Base-by-base conservation (phyloP, 1,140 invertebrate species). In the Drosophila ironensis region DNA sequence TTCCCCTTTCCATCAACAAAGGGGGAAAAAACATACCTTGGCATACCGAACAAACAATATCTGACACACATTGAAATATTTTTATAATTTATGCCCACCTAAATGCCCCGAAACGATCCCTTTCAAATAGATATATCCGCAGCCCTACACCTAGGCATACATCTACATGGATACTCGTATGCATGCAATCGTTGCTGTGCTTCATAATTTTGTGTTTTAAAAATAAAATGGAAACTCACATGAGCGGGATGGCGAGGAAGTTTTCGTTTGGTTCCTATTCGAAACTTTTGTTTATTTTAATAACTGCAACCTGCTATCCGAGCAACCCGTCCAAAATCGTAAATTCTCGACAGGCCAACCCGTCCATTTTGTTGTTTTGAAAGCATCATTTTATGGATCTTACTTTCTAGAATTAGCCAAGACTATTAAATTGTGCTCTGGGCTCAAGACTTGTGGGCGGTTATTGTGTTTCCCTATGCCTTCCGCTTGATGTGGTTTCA, bases 71-170 rank as follows among this genome's bases (percentile, higher is more conserved):
- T 77, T 81, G 56, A 66, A 87, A 80, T 86, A 75, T 86, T 87
- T 87, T 75, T 87, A 86, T 87, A 87, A 87, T 87, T 87, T 86
- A 86, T 86, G 75, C 67, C 50, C 46, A 87, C 80, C 70, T 86
- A 74, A 52, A 47, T 60, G 66, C 59, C 53, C 47, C 56, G 48
- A 20, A 48, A 30, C 22, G 40, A 24, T 52, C 72, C 74, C 74
- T 72, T 80, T 57, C 53, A 80, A 74, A 69, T 78, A 69, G 28
- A 53, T 48, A 57, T 41, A 72, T 56, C 48, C 40, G 48, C 41
- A 67, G 64, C 16, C 64, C 28, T 35, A 17, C 63, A 63, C 27
- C 63, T 59, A 35, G 54, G 24, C 14, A 7, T 44, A 24, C 6
- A 14, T 11, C 27, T 8, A 19, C 25, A 27, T 27, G 37, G 25